A percentile compares a stretch with the other conserved stretches of the same genome.
These are phyloP conservation scores for Oscheius onirici DNA, from an alignment of 2,888 invertebrate genomes.

Conservation along the genomic window DNA sequence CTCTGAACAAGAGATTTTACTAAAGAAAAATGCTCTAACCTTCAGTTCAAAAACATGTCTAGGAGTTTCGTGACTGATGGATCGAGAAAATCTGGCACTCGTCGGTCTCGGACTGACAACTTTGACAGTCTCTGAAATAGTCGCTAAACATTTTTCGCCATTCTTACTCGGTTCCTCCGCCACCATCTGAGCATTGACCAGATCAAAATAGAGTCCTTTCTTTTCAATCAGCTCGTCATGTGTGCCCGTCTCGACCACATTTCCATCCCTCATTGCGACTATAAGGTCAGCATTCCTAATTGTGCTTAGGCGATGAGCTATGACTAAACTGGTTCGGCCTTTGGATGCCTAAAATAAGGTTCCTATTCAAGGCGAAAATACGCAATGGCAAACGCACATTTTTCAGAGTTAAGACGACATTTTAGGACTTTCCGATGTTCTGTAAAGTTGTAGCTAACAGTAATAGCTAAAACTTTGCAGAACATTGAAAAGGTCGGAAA, in stretches of 20 bases:
- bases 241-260: slow-evolving; percentile 75
- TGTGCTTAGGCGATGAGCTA: slow-evolving; percentile 75
- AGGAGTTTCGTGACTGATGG: slow-evolving; percentile 20
- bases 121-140: neutral
- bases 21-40: neutral
- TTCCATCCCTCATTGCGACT: slow-evolving; percentile 72
- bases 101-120: neutral
- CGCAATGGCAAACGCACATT: no score
- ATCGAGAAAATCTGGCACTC: slow-evolving; percentile 9
- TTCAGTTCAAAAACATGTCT: slow-evolving; percentile 4
- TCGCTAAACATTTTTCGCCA: no score
- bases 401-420: no score
- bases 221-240: slow-evolving; percentile 78
- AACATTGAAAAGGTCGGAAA: no score
- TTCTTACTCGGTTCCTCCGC: slow-evolving; percentile 10
- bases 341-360: slow-evolving; percentile 50
- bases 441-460: no score
- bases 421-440: no score
- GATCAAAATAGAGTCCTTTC: slow-evolving; percentile 79
- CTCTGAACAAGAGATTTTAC: neutral
- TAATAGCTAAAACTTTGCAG: no score
- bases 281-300: slow-evolving; percentile 75
- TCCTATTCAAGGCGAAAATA: no score
- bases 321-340: slow-evolving; percentile 73
- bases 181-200: slow-evolving; percentile 69